Conservation (phyloP, 2,888 invertebrate genomes). For the Serrognathus titanus region DNA sequence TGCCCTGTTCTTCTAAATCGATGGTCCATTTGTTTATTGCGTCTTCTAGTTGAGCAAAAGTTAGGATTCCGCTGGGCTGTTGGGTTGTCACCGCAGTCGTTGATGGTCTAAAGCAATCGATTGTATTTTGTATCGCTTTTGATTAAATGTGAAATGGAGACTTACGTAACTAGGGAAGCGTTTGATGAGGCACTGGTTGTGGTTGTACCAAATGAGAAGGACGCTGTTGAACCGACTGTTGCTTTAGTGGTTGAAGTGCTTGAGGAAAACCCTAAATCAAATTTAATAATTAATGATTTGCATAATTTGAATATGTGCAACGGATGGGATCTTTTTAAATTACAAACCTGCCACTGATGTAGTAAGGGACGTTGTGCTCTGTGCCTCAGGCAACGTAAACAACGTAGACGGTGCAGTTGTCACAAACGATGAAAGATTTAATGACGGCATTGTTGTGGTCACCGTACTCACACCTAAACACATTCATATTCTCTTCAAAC, state of each 20-base stretch:
- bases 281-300: neutral
- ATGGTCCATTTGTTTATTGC: slow-evolving; percentile 91
- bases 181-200: neutral
- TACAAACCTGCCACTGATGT: slow-evolving; percentile 24
- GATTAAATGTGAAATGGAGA: neutral
- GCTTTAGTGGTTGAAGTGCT: slow-evolving; percentile 1
- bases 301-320: too few relatives aligned
- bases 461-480: slow-evolving; percentile 1
- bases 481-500: slow-evolving; percentile 17
- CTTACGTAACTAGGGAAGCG: neutral
- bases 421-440: too few relatives aligned
- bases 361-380: slow-evolving; percentile 23
- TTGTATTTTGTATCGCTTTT: too few relatives aligned
- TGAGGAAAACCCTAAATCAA: slow-evolving; percentile 4
- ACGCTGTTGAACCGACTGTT: slow-evolving; percentile 4
- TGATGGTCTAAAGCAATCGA: slow-evolving; percentile 9
- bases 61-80: slow-evolving; percentile 57
- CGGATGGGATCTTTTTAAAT: neutral
- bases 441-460: slow-evolving; percentile 2
- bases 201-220: neutral
- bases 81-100: slow-evolving; percentile 37
- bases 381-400: slow-evolving; percentile 10
- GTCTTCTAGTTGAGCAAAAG: slow-evolving; percentile 85
- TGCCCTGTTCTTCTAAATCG: slow-evolving; percentile 90
- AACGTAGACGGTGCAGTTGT: slow-evolving; percentile 11